A percentile compares a stretch with the other conserved stretches of the same genome.
phyloP scores from a whole-genome alignment of 2,888 invertebrate genomes.

The Euspilapteryx auroguttella region DNA sequence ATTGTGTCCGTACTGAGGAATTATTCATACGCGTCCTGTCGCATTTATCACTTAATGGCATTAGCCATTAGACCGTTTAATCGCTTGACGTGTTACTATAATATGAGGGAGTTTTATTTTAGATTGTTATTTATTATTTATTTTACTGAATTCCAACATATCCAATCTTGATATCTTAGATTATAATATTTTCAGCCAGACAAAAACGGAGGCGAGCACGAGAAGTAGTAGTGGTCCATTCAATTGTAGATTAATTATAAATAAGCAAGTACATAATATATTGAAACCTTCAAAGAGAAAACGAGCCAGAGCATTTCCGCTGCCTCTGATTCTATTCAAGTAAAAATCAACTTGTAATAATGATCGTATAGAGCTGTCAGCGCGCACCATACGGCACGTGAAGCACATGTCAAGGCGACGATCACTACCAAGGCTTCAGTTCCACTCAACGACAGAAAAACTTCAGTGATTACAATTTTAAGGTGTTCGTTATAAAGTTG shows the following conservation, averaged over 20 bases:
- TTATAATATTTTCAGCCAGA: too few relatives aligned
- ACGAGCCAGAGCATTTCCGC: too few relatives aligned
- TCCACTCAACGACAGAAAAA: too few relatives aligned
- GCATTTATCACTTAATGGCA: slow-evolving; percentile 61
- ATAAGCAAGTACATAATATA: too few relatives aligned
- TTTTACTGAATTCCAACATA: too few relatives aligned
- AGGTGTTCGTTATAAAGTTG: background rate
- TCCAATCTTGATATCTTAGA: too few relatives aligned
- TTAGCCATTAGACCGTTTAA: slow-evolving; percentile 54
- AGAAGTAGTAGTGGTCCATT: too few relatives aligned
- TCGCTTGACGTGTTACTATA: slow-evolving; percentile 53
- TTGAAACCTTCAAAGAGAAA: too few relatives aligned
- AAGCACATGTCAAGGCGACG: slow-evolving; percentile 39
- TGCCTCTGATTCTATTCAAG: too few relatives aligned
- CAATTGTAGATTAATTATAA: too few relatives aligned
- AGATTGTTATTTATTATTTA: too few relatives aligned
- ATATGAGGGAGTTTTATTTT: background rate
- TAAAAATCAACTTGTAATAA: slow-evolving; percentile 18
- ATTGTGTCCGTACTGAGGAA: slow-evolving; percentile 56
- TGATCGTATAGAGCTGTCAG: slow-evolving; percentile 42
- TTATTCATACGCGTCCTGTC: slow-evolving; percentile 54
- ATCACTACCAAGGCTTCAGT: slow-evolving; percentile 10
- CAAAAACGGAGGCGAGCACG: too few relatives aligned
- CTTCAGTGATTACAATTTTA: background rate
- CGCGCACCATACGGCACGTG: slow-evolving; percentile 33